Conservation (phyloP, 2,888 invertebrate species). For the Spodoptera picta region DNA sequence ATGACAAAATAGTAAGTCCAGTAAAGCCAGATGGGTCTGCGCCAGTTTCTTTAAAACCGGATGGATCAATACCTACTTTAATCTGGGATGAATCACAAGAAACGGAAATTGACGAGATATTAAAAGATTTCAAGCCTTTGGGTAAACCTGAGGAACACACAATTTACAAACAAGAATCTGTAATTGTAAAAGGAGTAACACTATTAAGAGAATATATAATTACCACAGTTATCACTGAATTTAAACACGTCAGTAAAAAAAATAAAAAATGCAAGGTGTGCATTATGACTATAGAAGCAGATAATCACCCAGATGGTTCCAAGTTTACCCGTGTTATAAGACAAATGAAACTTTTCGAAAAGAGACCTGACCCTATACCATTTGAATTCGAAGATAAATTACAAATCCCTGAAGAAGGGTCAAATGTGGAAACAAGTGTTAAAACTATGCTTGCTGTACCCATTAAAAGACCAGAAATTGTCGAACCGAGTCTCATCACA, state of each 20-base stretch:
- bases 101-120: constrained; percentile 5
- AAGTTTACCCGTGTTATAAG: constrained; percentile 1
- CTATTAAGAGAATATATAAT: constrained; percentile 10
- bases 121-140: constrained; percentile 11
- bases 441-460: no score
- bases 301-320: constrained; percentile 7
- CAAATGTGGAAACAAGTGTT: constrained; percentile 42
- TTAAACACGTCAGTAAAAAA: not conserved
- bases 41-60: constrained; percentile 2
- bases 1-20: constrained; percentile 1
- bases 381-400: constrained; percentile 19
- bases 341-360: constrained; percentile 25
- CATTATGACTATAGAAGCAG: constrained; percentile 3
- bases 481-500: constrained; percentile 2
- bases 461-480: no score
- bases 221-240: constrained; percentile 11
- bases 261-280: constrained; percentile 6
- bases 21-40: not conserved
- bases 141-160: constrained; percentile 15
- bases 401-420: not conserved
- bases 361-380: constrained; percentile 17
- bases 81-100: constrained; percentile 27
- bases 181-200: not conserved
- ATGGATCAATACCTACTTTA: not conserved
- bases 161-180: constrained; percentile 2